phyloP scores from a whole-genome alignment of 1,140 invertebrate genomes.

The Ectropis grisescens region DNA sequence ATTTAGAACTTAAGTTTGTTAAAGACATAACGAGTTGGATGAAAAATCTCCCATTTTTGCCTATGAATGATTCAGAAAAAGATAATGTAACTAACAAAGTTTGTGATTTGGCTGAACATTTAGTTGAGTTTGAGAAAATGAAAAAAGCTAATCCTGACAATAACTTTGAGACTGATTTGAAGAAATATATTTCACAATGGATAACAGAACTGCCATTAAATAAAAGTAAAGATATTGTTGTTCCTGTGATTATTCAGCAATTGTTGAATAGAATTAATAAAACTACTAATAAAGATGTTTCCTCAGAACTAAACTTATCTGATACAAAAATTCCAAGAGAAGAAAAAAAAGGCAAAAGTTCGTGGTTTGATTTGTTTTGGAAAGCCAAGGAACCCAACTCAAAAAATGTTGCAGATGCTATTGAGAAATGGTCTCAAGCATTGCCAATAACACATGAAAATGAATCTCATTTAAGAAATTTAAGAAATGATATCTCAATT shows the following conservation, averaged over 20 bases:
- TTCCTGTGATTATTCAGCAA: slow-evolving; percentile 21
- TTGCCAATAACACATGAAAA: slow-evolving; percentile 17
- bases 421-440: slow-evolving; percentile 23
- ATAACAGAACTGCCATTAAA: slow-evolving; percentile 22
- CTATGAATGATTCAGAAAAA: slow-evolving; percentile 8
- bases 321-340: too few species aligned
- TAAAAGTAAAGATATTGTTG: slow-evolving; percentile 14
- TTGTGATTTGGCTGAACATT: slow-evolving; percentile 21
- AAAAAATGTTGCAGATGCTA: slow-evolving; percentile 17
- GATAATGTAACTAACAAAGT: slow-evolving; percentile 17
- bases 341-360: too few species aligned
- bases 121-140: slow-evolving; percentile 10
- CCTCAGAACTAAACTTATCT: too few species aligned
- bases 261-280: slow-evolving; percentile 17
- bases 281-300: too few species aligned
- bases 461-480: slow-evolving; percentile 5
- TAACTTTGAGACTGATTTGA: slow-evolving; percentile 8
- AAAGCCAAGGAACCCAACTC: neutral
- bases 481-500: slow-evolving; percentile 22
- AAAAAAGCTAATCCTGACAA: slow-evolving; percentile 8
- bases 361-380: neutral
- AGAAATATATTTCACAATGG: slow-evolving; percentile 21
- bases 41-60: slow-evolving; percentile 23
- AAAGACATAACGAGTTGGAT: slow-evolving; percentile 31
- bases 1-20: slow-evolving; percentile 18